Percentiles rank a stretch among this genome's conserved stretches.
These are phyloP conservation scores for Melieria crassipennis DNA, from an alignment of 2,888 invertebrate species.

Conservation along the genomic window DNA sequence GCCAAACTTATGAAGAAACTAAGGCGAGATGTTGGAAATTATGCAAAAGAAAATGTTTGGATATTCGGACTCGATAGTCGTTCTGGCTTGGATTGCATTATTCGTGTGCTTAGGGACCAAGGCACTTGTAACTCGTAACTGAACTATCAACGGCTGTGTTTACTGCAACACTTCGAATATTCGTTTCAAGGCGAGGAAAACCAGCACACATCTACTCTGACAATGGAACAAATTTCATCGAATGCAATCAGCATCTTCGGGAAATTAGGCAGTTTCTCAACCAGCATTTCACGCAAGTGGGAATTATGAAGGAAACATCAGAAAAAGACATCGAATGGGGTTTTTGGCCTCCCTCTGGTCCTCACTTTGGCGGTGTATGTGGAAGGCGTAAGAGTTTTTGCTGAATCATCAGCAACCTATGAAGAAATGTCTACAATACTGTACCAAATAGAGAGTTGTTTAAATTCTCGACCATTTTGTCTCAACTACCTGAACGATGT, in stretches of 20 bases:
- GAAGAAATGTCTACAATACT: no score
- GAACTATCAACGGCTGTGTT: constrained; percentile 48
- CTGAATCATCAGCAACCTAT: constrained; percentile 31
- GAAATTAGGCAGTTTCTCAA: constrained; percentile 28
- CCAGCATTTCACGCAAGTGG: not conserved
- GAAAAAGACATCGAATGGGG: constrained; percentile 44
- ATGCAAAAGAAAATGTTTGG: constrained; percentile 10
- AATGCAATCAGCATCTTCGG: constrained; percentile 33
- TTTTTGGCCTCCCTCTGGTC: constrained; percentile 54
- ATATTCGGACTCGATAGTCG: constrained; percentile 34
- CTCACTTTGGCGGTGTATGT: constrained; percentile 56
- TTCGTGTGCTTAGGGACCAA: constrained; percentile 50
- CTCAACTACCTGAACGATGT: no score
- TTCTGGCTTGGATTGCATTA: constrained; percentile 45
- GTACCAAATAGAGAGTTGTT: no score
- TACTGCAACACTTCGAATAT: constrained; percentile 49
- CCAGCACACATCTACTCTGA: constrained; percentile 34
- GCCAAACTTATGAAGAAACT: constrained; percentile 25
- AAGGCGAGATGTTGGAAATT: constrained; percentile 1
- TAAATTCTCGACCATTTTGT: no score
- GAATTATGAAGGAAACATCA: constrained; percentile 15
- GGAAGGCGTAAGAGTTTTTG: constrained; percentile 53
- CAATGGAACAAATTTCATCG: constrained; percentile 41
- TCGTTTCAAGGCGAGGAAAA: constrained; percentile 43
- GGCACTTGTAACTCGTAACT: constrained; percentile 45